Percentiles rank a stretch among this genome's conserved stretches.
Evolutionary conservation across 2,797 vertebrate genomes (phyloP).

Genomic region (Sylvia borin): DNA sequence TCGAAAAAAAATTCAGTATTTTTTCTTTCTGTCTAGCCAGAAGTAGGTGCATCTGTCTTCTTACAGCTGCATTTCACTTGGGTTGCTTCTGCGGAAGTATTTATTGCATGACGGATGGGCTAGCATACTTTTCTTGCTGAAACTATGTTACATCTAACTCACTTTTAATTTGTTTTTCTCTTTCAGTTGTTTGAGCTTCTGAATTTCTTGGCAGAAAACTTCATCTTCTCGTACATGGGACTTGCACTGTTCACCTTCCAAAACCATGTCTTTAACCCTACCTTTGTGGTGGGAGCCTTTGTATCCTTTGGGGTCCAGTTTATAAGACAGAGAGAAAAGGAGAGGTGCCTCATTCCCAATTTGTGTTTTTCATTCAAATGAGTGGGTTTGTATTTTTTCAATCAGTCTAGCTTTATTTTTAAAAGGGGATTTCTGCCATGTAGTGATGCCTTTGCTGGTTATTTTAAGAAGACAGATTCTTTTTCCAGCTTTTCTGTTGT

Average conservation of each 20-base stretch:
- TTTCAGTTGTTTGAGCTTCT: constrained; percentile 95
- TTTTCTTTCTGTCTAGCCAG: background rate
- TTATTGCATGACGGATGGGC: background rate
- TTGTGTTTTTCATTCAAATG: background rate
- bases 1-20: background rate
- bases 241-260: constrained; percentile 96
- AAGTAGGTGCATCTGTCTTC: background rate
- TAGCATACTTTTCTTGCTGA: background rate
- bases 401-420: background rate
- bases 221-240: constrained; percentile 99
- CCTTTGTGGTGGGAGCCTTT: constrained; percentile 93
- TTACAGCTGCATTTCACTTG: background rate
- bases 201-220: constrained; percentile 98
- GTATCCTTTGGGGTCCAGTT: constrained; percentile 85
- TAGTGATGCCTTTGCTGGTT: background rate
- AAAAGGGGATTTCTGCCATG: background rate
- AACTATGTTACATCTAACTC: background rate
- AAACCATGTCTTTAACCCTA: constrained; percentile 92
- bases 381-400: background rate
- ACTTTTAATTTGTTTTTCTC: constrained; percentile 4
- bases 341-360: background rate
- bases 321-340: background rate
- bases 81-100: background rate
- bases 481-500: background rate
- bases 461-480: background rate